Conservation (phyloP, 1,140 invertebrate genomes). For the Fopius arisanus region DNA sequence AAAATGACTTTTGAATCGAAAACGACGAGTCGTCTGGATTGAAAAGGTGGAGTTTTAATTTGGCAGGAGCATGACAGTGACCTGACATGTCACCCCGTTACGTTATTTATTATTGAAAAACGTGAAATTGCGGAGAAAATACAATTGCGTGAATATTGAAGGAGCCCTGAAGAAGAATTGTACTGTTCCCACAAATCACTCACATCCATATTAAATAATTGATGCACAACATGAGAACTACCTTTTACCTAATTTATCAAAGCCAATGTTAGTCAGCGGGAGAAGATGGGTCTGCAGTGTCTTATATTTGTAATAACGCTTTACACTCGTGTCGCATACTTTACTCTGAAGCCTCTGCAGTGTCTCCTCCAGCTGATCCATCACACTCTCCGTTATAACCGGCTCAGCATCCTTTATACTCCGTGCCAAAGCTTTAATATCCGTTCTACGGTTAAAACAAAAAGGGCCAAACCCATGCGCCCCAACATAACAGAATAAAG, state of each 20-base stretch:
- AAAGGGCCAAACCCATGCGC: not conserved
- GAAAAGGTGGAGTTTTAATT: too few relatives aligned
- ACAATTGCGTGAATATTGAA: too few relatives aligned
- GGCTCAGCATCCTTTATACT: constrained; percentile 64
- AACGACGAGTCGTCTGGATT: too few relatives aligned
- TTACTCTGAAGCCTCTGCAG: constrained; percentile 65
- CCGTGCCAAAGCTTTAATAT: constrained; percentile 65
- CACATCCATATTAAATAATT: not conserved
- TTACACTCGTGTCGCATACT: constrained; percentile 64
- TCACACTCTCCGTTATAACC: constrained; percentile 67
- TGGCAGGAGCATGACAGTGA: too few relatives aligned
- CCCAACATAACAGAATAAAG: constrained; percentile 40
- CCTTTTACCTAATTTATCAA: constrained; percentile 66
- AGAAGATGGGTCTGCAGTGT: constrained; percentile 79
- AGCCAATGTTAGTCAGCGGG: constrained; percentile 80
- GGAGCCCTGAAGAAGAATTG: too few relatives aligned
- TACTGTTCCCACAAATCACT: not conserved
- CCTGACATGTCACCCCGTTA: too few relatives aligned
- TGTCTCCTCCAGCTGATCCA: constrained; percentile 66
- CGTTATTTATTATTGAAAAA: too few relatives aligned
- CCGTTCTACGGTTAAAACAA: constrained; percentile 61
- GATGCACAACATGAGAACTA: constrained; percentile 37
- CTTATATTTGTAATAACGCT: constrained; percentile 73
- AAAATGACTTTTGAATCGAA: too few relatives aligned
- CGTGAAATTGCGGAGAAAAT: too few relatives aligned